Percentiles rank a stretch among this genome's conserved stretches.
Conservation (phyloP, 2,888 invertebrate genomes). For the Sesia apiformis region DNA sequence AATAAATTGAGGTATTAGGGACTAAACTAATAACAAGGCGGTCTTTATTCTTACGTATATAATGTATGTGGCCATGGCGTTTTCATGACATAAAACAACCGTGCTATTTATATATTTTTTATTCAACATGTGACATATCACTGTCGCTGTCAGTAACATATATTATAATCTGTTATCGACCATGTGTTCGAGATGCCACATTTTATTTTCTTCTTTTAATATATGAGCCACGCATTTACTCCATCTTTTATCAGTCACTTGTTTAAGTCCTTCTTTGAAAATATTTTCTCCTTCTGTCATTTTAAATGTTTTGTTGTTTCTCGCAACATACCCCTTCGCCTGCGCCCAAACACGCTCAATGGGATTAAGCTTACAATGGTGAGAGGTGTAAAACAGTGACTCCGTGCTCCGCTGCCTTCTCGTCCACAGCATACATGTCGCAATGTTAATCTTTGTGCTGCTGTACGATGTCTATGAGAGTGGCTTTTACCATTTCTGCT, state of each 20-base stretch:
- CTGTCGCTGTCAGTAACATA: background rate
- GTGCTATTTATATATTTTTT: constrained; percentile 6
- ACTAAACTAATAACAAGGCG: too few species aligned
- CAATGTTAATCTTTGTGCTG: background rate
- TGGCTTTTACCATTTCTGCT: constrained; percentile 6
- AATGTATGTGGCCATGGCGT: too few species aligned
- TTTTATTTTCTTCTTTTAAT: background rate
- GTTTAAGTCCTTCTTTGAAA: background rate
- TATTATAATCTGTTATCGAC: background rate
- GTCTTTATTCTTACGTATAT: too few species aligned
- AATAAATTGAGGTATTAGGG: too few species aligned
- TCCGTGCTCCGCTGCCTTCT: background rate
- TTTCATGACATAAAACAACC: too few species aligned
- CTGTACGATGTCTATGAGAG: constrained; percentile 1
- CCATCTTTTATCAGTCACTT: background rate
- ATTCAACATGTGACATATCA: constrained; percentile 7
- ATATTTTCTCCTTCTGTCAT: background rate
- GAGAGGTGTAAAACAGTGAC: too few species aligned
- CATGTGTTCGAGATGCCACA: background rate
- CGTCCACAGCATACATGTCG: background rate
- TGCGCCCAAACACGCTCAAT: constrained; percentile 4
- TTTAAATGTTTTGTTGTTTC: background rate
- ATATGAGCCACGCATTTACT: background rate
- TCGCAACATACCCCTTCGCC: background rate
- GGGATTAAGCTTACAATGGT: background rate